Evolutionary conservation across 2,113 vertebrate genomes (phyloP), one percentile per base, ranked within the genome.

Genomic region (Macquaria australasica): DNA sequence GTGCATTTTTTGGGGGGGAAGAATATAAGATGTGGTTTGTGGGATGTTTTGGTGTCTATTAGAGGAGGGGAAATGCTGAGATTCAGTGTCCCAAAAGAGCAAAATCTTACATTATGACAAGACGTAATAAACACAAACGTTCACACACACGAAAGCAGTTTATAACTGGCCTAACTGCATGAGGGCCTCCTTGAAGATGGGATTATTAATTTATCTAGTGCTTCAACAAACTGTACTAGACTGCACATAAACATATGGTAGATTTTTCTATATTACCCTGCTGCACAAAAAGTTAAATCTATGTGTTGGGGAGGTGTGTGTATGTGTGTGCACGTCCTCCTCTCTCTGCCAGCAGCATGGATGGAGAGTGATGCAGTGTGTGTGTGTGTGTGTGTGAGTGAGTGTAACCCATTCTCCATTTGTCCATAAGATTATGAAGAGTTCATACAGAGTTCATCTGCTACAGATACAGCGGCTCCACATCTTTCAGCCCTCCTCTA

Each of bases 381-480:
- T 73, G 48, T 50, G 63, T 50, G 51, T 60, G 56, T 25, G 72
- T 60, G 66, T 39, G 89, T 84, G 87, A 60, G 89, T 55, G 86
- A 68, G 91, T 82, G 87, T 71, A 83, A 93, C 90, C 85, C 91
- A 90, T 87, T 93, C 92, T 94, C 92, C 92, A 94, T 94, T 93
- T 94, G 92, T 95, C 93, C 94, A 91, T 93, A 93, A 95, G 93
- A 95, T 93, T 95, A 96, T 95, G 90, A 94, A 86, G 96, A 95
- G 96, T 96, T 96, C 96, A 96, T 48, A 25, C 83, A 93, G 94
- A 96, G 96, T 96, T 96, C 95, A 96, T 73, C 82, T 90, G 90
- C 90, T 90, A 86, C 55, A 55, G 87, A 90, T 91, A 64, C 89
- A 86, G 87, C 82, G 15, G 87, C 87, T 87, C 76, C 87, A 92